Base-by-base conservation (phyloP, 2,888 invertebrate species). In the Emesis furor region DNA sequence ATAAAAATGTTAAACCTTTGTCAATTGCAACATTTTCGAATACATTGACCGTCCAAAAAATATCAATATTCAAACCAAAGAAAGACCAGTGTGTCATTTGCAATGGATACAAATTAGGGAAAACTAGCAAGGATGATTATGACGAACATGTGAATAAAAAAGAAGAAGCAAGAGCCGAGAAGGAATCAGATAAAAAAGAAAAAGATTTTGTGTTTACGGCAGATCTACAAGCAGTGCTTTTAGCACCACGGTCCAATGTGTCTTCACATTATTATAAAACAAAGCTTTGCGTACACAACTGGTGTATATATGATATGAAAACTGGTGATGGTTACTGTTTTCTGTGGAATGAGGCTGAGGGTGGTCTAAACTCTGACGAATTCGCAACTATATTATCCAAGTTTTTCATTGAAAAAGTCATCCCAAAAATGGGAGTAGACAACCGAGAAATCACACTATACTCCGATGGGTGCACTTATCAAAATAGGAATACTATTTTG, bases 331-430 rank as follows among this genome's bases (percentile, higher is more conserved):
- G 86, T 30, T 78, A 78, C 78, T 85, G 83, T 67, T 86, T 81
- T 80, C 46, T 85, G 51, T 82, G 85, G 82, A 85, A 85, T 74
- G 83, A 88, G 78, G 71, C 85, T 77, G 83, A 87, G 82, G 83
- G 85, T 82, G 81, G 77, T 32, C 72, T 81, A 46, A 71, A 76
- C 46, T 68, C 73, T 68, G 76, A 86, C 71, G 83, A 82, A 72
- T 86, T 81, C 83, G 81, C 83, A 78, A 83, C 82, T 68, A 83
- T 87, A 78, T 69, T 87, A 68, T 71, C 82, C 65, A 84, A 84
- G 69, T 79, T 84, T 79, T 71, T 37, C 35, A 39, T 62, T 59
- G 37, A 74, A 2, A 74, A 62, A 62, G 37, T 69, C 3, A 84
- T 67, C 42, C 59, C 68, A 78, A 82, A 79, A 46, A 76, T 79